Evolutionary conservation across 2,113 vertebrate species (phyloP).

Genomic region (Gymnorhina tibicen): DNA sequence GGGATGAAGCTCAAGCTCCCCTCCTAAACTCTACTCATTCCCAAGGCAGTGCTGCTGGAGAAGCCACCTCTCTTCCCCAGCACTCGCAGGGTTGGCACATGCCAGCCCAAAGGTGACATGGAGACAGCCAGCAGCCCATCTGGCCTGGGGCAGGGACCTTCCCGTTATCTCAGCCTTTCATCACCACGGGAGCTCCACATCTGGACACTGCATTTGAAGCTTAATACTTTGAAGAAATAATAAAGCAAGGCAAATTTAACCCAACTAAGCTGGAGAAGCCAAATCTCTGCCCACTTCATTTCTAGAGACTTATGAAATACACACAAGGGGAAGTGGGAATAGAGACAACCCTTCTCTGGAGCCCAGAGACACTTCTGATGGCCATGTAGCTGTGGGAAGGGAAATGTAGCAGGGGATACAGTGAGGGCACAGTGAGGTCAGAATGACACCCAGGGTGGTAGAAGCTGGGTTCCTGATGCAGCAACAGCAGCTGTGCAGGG

Average conservation of each 20-base stretch:
- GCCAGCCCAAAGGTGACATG: not conserved
- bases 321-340: not conserved
- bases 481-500: not conserved
- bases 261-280: not conserved
- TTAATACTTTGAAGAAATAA: not conserved
- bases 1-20: not conserved
- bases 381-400: not conserved
- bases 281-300: not conserved
- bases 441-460: not conserved
- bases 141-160: not conserved
- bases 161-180: not conserved
- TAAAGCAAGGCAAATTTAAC: not conserved
- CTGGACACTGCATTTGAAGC: not conserved
- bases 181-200: not conserved
- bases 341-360: not conserved
- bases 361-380: not conserved
- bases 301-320: not conserved
- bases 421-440: not conserved
- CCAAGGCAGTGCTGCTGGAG: not conserved
- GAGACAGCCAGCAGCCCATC: not conserved
- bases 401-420: not conserved
- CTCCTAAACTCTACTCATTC: not conserved
- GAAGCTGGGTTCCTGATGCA: not conserved
- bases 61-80: fast-evolving
- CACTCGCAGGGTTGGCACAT: fast-evolving